phyloP scores from a whole-genome alignment of 1,140 invertebrate genomes.

The Triops longicaudatus region DNA sequence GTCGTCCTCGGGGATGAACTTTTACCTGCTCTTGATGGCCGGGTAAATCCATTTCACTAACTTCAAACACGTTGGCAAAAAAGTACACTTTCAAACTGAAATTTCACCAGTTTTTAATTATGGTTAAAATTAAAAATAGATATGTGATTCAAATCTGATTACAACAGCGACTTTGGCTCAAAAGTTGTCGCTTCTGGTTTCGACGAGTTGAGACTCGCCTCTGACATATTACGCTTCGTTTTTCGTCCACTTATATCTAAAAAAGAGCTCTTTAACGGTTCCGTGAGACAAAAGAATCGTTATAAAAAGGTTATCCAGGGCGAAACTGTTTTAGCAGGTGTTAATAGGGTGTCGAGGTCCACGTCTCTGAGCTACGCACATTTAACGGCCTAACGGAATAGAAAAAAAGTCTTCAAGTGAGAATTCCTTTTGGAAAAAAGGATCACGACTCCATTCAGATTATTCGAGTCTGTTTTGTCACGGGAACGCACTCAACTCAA shows the following conservation, averaged over 20 bases:
- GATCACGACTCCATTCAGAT: background rate
- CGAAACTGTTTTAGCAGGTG: background rate
- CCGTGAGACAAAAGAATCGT: background rate
- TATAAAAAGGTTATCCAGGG: background rate
- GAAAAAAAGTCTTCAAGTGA: too few relatives aligned
- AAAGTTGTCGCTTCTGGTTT: background rate
- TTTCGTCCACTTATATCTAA: background rate
- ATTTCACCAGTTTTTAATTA: too few relatives aligned
- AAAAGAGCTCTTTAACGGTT: background rate
- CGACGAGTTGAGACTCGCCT: background rate
- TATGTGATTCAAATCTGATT: too few relatives aligned
- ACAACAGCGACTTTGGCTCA: background rate
- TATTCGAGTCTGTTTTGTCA: background rate
- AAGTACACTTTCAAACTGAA: too few relatives aligned
- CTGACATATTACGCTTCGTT: background rate
- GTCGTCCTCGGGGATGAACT: background rate
- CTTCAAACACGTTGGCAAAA: background rate
- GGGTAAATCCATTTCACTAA: background rate
- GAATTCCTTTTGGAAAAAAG: too few relatives aligned
- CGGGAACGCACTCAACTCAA: background rate
- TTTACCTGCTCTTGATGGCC: background rate
- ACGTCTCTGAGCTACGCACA: too few relatives aligned
- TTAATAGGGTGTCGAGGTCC: background rate
- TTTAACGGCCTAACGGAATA: too few relatives aligned
- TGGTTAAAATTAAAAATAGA: too few relatives aligned